phyloP scores from a whole-genome alignment of 2,888 invertebrate species.

The Pristionchus fissidentatus region DNA sequence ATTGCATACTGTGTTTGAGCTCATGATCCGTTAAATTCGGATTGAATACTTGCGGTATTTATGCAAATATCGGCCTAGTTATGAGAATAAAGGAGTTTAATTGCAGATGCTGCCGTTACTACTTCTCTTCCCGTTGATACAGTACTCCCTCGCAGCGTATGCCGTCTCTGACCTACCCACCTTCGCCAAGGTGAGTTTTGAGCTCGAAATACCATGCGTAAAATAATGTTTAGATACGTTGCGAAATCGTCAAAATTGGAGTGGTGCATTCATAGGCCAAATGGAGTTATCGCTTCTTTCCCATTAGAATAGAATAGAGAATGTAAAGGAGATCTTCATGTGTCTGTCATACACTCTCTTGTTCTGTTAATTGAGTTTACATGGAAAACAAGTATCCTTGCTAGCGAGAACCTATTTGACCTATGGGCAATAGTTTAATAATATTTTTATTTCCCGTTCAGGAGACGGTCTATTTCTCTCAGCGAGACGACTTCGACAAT shows the following conservation, averaged over 20 bases:
- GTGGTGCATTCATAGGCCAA: no score
- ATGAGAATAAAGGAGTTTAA: no score
- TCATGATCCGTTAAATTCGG: slow-evolving; percentile 10
- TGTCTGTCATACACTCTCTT: no score
- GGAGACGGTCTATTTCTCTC: slow-evolving; percentile 22
- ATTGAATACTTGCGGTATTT: neutral
- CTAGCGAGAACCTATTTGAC: no score
- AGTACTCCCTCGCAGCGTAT: neutral
- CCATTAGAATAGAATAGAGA: neutral
- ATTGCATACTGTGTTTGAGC: neutral
- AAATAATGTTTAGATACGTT: neutral
- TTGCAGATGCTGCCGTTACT: neutral
- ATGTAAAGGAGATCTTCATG: neutral
- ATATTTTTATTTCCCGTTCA: no score
- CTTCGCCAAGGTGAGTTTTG: neutral
- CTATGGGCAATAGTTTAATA: no score
- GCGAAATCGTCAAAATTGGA: no score
- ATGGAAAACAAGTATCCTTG: no score
- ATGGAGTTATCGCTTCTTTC: no score
- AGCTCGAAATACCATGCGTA: no score
- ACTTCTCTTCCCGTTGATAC: neutral
- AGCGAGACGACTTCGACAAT: slow-evolving; percentile 3
- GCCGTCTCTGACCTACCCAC: slow-evolving; percentile 9
- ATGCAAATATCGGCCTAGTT: neutral
- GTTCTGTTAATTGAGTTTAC: no score